Conservation (phyloP, 1,140 invertebrate genomes). For the Pemphigus obesinymphae region DNA sequence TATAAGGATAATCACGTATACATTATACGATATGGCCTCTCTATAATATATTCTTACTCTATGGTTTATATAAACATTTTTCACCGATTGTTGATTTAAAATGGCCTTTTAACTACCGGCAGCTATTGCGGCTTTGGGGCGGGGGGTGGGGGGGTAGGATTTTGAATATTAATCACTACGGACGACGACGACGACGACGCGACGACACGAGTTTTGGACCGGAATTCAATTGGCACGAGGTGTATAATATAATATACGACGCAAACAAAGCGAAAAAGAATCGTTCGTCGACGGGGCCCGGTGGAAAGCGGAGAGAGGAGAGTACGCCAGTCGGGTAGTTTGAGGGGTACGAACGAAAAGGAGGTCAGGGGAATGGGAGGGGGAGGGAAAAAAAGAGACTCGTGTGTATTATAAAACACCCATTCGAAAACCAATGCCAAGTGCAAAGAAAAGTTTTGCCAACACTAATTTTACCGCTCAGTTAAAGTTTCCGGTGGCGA, state of each 20-base stretch:
- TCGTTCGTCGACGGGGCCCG: background rate
- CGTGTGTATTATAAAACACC: conserved; percentile 30
- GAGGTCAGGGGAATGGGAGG: background rate
- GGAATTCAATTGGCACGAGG: conserved; percentile 33
- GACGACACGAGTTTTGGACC: background rate
- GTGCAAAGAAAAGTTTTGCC: conserved; percentile 33
- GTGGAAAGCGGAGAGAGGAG: background rate
- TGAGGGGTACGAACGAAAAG: background rate
- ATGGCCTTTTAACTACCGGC: too few species aligned
- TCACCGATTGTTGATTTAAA: too few species aligned
- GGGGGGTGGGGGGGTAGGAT: too few species aligned
- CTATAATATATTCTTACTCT: too few species aligned
- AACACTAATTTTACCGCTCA: conserved; percentile 13
- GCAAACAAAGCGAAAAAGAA: background rate
- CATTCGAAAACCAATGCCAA: conserved; percentile 19
- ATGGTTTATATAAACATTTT: too few species aligned
- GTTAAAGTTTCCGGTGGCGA: conserved; percentile 15
- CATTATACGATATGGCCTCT: too few species aligned
- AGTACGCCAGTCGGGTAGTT: too few species aligned
- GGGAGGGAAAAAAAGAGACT: background rate
- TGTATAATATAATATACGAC: too few species aligned
- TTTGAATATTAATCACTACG: conserved; percentile 19
- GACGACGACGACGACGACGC: too few species aligned
- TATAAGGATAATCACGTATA: too few species aligned
- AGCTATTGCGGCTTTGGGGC: too few species aligned